These are phyloP conservation scores for Pseudeuparius sepicola DNA, from an alignment of 2,888 invertebrate genomes.

Conservation along the genomic window DNA sequence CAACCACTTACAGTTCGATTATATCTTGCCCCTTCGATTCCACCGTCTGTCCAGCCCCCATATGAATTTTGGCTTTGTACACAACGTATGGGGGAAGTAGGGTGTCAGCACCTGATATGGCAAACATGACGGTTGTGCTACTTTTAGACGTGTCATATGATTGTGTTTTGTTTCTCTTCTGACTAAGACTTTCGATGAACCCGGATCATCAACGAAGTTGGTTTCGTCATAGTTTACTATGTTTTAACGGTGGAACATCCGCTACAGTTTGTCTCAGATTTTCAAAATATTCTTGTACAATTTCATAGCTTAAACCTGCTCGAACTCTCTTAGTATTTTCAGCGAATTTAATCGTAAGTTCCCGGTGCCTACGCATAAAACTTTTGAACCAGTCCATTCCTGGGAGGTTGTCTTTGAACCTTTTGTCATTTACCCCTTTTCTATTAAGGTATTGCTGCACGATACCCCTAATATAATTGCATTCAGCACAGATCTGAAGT, in stretches of 20 bases:
- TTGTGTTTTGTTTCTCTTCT: constrained; percentile 30
- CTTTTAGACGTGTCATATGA: constrained; percentile 13
- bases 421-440: constrained; percentile 10
- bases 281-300: constrained; percentile 11
- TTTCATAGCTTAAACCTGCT: constrained; percentile 13
- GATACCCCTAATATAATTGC: constrained; percentile 2
- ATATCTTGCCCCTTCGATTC: constrained; percentile 15
- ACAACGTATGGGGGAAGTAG: constrained; percentile 28
- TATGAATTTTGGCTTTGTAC: constrained; percentile 10
- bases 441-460: constrained; percentile 11
- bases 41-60: constrained; percentile 12
- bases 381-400: constrained; percentile 8
- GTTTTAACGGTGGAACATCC: constrained; percentile 12
- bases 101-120: constrained; percentile 25
- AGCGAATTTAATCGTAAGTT: constrained; percentile 12
- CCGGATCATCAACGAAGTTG: constrained; percentile 33
- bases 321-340: constrained; percentile 14
- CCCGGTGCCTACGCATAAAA: constrained; percentile 11
- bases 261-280: constrained; percentile 5
- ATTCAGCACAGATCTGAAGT: constrained; percentile 1
- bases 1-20: constrained; percentile 18
- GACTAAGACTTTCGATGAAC: constrained; percentile 24
- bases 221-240: constrained; percentile 32
- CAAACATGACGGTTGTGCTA: constrained; percentile 26
- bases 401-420: constrained; percentile 20